Conservation (phyloP, 1,140 invertebrate genomes). For the Drosophila sucinea region DNA sequence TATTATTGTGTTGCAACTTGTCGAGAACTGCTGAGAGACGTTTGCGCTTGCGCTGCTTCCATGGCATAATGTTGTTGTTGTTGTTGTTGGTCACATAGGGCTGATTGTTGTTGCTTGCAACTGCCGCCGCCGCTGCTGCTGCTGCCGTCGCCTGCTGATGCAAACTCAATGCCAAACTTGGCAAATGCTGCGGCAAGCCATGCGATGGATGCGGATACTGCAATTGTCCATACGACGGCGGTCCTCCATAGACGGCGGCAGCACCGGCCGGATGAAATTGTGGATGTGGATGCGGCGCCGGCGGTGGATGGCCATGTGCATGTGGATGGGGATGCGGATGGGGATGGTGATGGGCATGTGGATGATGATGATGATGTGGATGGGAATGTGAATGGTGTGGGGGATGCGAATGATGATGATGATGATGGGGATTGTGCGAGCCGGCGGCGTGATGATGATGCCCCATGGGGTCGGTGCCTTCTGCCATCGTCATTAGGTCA, state of each 20-base stretch:
- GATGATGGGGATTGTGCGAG: conserved; percentile 70
- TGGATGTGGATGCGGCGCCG: conserved; percentile 44
- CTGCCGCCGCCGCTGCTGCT: conserved; percentile 64
- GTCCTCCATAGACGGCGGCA: conserved; percentile 36
- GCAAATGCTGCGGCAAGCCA: conserved; percentile 51
- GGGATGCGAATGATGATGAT: conserved; percentile 34
- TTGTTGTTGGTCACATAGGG: conserved; percentile 85
- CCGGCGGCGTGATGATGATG: conserved; percentile 77
- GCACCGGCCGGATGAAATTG: conserved; percentile 56
- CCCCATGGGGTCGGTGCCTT: conserved; percentile 83
- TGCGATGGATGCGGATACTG: conserved; percentile 68
- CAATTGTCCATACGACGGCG: conserved; percentile 61
- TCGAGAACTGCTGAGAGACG: conserved; percentile 90
- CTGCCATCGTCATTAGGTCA: conserved; percentile 83
- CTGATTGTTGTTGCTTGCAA: conserved; percentile 84
- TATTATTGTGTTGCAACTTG: conserved; percentile 85
- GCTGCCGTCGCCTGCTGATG: conserved; percentile 73
- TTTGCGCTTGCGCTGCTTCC: conserved; percentile 88
- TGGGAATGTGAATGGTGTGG: conserved; percentile 33
- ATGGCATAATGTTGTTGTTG: conserved; percentile 71
- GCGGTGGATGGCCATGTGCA: conserved; percentile 27
- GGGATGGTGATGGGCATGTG: conserved; percentile 54
- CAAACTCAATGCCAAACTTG: conserved; percentile 50
- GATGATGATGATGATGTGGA: conserved; percentile 53
- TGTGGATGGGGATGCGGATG: conserved; percentile 18